These are phyloP conservation scores for Halictus rubicundus DNA, from an alignment of 1,140 invertebrate species.

Conservation along the genomic window DNA sequence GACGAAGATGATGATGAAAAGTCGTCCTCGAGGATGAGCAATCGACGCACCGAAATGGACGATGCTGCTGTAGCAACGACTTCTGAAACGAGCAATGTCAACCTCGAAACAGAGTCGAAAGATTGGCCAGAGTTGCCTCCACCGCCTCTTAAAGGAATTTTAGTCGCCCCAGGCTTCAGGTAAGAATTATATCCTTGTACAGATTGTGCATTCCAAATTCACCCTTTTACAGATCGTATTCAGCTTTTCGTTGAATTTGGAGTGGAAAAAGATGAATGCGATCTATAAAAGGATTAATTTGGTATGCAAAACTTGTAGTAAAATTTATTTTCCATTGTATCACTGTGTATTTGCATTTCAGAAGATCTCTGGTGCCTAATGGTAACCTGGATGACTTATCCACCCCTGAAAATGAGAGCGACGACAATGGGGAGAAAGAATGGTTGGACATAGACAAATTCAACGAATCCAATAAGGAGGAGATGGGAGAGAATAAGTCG, in stretches of 20 bases:
- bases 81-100: constrained; percentile 25
- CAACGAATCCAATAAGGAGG: constrained; percentile 39
- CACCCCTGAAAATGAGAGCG: constrained; percentile 55
- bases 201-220: no score
- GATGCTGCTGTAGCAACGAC: constrained; percentile 10
- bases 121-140: constrained; percentile 59
- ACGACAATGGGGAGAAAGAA: constrained; percentile 60
- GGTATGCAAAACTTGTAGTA: constrained; percentile 6
- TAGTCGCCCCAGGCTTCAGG: constrained; percentile 80
- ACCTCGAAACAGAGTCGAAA: constrained; percentile 47
- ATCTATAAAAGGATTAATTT: no score
- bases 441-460: constrained; percentile 53
- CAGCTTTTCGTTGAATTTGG: no score
- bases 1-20: constrained; percentile 66
- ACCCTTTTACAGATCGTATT: no score
- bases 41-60: constrained; percentile 61
- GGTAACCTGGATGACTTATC: constrained; percentile 65
- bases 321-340: constrained; percentile 8
- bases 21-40: constrained; percentile 54
- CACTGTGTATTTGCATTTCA: constrained; percentile 49
- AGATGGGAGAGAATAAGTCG: constrained; percentile 28
- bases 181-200: constrained; percentile 56
- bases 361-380: constrained; percentile 61
- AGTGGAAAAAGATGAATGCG: no score
- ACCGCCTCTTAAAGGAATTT: constrained; percentile 79